Conservation (phyloP, 2,113 vertebrate genomes). For the Eonycteris spelaea region DNA sequence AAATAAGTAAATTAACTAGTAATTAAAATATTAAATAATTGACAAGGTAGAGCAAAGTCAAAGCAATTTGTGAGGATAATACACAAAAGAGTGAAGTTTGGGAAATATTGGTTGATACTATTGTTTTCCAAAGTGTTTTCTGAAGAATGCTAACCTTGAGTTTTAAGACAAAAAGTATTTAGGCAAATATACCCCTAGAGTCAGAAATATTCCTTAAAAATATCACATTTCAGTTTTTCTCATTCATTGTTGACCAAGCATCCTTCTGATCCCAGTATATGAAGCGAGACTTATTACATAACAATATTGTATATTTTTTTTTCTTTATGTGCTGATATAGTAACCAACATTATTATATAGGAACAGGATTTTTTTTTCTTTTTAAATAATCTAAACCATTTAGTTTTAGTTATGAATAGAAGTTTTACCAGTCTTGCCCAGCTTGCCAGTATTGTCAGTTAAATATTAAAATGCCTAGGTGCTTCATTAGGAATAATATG, state of each 20-base stretch:
- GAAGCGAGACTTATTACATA: not conserved
- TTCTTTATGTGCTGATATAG: not conserved
- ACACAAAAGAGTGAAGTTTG: not conserved
- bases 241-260: not conserved
- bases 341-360: not conserved
- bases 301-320: not conserved
- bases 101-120: not conserved
- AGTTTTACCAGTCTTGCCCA: not conserved
- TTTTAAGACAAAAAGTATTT: not conserved
- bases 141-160: not conserved
- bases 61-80: not conserved
- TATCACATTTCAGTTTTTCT: not conserved
- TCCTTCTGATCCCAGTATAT: not conserved
- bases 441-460: not conserved
- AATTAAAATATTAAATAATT: constrained; percentile 34
- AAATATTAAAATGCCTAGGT: not conserved
- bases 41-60: not conserved
- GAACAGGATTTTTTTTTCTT: not conserved
- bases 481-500: not conserved
- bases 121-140: not conserved
- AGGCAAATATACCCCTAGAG: not conserved
- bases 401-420: constrained; percentile 8
- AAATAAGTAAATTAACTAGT: not conserved
- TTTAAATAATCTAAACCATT: not conserved
- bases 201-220: not conserved